These are phyloP conservation scores for Caenorhabditis macrosperma DNA, from an alignment of 2,888 invertebrate species.

Conservation along the genomic window DNA sequence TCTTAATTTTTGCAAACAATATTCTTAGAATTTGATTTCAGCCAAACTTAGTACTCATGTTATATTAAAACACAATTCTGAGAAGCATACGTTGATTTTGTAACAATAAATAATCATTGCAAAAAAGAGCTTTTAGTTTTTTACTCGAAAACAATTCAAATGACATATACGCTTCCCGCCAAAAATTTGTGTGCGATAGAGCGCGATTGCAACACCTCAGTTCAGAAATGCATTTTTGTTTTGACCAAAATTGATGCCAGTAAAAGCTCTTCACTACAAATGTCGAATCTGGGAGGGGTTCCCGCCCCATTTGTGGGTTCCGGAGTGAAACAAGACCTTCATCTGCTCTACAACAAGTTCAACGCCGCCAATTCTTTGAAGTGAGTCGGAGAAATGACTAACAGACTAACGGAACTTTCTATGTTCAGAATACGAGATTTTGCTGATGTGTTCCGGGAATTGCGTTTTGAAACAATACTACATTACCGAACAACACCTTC, in stretches of 20 bases:
- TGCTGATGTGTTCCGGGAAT: slow-evolving; percentile 48
- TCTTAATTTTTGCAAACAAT: too few species aligned
- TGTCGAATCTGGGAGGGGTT: slow-evolving; percentile 14
- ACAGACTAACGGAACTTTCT: neutral
- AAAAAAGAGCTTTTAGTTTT: too few species aligned
- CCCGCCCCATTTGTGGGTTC: slow-evolving; percentile 34
- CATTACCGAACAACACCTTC: slow-evolving; percentile 57
- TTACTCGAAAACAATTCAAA: too few species aligned
- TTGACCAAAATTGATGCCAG: neutral
- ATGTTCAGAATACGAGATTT: slow-evolving; percentile 58
- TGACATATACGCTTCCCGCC: neutral
- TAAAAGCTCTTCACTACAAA: too few species aligned
- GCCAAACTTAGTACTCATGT: too few species aligned
- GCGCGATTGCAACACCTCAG: slow-evolving; percentile 2
- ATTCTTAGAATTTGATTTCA: too few species aligned
- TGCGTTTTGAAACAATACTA: slow-evolving; percentile 56
- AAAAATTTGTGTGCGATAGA: neutral
- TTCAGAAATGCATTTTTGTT: neutral
- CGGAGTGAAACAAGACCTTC: slow-evolving; percentile 55
- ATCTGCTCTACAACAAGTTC: slow-evolving; percentile 47
- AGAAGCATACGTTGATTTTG: too few species aligned
- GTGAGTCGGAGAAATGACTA: too few species aligned
- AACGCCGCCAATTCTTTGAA: slow-evolving; percentile 6
- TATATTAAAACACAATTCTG: too few species aligned
- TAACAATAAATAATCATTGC: too few species aligned